A percentile compares a stretch with the other conserved stretches of the same genome.
These are phyloP conservation scores for Drosophila mayaguana DNA, from an alignment of 2,888 invertebrate genomes.

Conservation along the genomic window DNA sequence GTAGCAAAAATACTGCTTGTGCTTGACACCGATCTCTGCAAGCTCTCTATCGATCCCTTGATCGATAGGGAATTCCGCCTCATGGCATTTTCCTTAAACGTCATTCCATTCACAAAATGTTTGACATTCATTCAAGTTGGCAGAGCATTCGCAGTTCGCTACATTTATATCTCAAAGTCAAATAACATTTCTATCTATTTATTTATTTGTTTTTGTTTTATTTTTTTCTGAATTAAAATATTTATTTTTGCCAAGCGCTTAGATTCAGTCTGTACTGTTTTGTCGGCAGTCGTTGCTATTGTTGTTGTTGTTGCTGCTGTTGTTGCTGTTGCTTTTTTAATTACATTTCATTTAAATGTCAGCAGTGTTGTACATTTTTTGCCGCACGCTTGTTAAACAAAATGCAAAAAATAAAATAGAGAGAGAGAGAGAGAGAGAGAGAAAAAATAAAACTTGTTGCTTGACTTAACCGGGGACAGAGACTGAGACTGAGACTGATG, in stretches of 20 bases:
- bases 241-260: slow-evolving; percentile 45
- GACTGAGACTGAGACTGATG: slow-evolving; percentile 18
- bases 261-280: slow-evolving; percentile 48
- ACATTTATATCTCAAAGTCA: slow-evolving; percentile 13
- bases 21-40: not conserved
- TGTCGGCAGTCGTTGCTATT: slow-evolving; percentile 38
- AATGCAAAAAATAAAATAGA: slow-evolving; percentile 43
- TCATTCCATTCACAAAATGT: not conserved
- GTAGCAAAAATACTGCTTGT: too few relatives aligned
- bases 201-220: not conserved
- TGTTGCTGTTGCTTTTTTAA: slow-evolving; percentile 53
- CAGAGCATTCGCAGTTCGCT: slow-evolving; percentile 31
- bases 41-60: not conserved
- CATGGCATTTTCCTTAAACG: not conserved
- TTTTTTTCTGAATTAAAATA: slow-evolving; percentile 34
- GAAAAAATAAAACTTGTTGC: slow-evolving; percentile 61
- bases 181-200: slow-evolving; percentile 27
- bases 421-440: too few relatives aligned
- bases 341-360: slow-evolving; percentile 80
- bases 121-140: too few relatives aligned
- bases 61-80: not conserved
- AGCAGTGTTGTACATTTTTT: slow-evolving; percentile 61
- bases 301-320: slow-evolving; percentile 12
- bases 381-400: slow-evolving; percentile 61
- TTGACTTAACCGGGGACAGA: slow-evolving; percentile 29